Conservation (phyloP, 2,113 vertebrate species). For the Saguinus imperator region DNA sequence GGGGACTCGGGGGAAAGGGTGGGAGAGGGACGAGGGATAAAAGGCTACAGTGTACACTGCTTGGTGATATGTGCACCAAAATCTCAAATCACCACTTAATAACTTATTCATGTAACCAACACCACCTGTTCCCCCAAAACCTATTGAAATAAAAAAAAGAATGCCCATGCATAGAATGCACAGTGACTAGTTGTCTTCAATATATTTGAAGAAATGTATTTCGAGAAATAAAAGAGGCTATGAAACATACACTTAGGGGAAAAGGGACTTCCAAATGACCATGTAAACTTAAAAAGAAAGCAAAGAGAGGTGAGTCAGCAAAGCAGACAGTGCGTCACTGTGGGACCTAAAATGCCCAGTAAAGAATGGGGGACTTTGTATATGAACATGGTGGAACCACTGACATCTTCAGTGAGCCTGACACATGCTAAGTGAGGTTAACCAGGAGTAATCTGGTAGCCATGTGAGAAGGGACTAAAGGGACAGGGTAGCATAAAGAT, state of each 20-base stretch:
- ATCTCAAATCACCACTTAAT: too few relatives aligned
- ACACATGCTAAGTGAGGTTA: not conserved
- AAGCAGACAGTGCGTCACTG: not conserved
- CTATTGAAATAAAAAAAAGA: too few relatives aligned
- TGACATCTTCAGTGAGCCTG: not conserved
- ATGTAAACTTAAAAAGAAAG: not conserved
- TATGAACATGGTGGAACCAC: not conserved
- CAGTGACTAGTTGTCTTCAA: not conserved
- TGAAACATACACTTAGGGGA: not conserved
- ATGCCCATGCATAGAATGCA: too few relatives aligned
- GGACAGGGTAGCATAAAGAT: not conserved
- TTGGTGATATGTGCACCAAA: too few relatives aligned
- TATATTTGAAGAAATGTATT: not conserved
- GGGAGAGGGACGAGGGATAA: too few relatives aligned
- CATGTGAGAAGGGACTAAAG: not conserved
- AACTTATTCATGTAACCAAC: too few relatives aligned
- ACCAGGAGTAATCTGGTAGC: not conserved
- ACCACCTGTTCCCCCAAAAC: too few relatives aligned
- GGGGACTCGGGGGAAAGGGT: too few relatives aligned
- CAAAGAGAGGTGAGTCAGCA: not conserved
- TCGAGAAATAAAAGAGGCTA: not conserved
- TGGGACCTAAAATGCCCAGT: not conserved
- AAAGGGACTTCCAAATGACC: not conserved
- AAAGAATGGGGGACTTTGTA: not conserved
- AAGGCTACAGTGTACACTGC: too few relatives aligned